Evolutionary conservation across 2,888 invertebrate species (phyloP).

Genomic region (Coenonympha glycerion): DNA sequence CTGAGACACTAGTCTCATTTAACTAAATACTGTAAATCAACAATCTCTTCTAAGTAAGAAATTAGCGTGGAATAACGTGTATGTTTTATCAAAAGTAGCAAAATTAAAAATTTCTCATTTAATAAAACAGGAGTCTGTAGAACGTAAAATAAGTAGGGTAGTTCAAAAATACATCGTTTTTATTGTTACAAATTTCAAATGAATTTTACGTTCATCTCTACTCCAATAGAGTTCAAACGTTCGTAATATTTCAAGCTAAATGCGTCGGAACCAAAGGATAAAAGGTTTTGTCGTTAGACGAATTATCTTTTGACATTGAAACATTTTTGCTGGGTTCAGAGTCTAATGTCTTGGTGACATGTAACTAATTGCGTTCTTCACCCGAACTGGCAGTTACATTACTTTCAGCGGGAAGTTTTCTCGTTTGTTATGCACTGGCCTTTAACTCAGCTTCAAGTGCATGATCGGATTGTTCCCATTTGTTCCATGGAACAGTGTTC

Average conservation of each 20-base stretch:
- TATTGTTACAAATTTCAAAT: background rate
- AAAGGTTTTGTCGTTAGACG: slow-evolving; percentile 27
- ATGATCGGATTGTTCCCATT: background rate
- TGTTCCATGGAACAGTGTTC: too few species aligned
- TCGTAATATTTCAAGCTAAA: slow-evolving; percentile 10
- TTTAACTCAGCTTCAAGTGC: slow-evolving; percentile 1
- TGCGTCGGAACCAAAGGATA: slow-evolving; percentile 15
- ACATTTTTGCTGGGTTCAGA: slow-evolving; percentile 24
- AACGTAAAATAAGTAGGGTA: background rate
- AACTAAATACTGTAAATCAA: too few species aligned
- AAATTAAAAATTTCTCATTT: too few species aligned
- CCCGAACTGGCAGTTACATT: slow-evolving; percentile 36
- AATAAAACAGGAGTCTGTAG: too few species aligned
- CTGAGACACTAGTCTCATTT: too few species aligned
- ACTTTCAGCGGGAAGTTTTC: slow-evolving; percentile 30
- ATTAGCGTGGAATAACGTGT: too few species aligned
- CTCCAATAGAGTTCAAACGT: background rate
- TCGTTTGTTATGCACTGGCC: slow-evolving; percentile 18
- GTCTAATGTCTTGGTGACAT: slow-evolving; percentile 30
- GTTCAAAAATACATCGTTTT: background rate
- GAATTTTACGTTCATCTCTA: background rate
- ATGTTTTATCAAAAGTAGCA: too few species aligned
- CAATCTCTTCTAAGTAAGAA: too few species aligned
- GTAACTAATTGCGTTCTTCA: slow-evolving; percentile 33
- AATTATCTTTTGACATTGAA: slow-evolving; percentile 21